Conservation (phyloP, 35 echinoderm and acorn worm genomes). For the Lytechinus variegatus region DNA sequence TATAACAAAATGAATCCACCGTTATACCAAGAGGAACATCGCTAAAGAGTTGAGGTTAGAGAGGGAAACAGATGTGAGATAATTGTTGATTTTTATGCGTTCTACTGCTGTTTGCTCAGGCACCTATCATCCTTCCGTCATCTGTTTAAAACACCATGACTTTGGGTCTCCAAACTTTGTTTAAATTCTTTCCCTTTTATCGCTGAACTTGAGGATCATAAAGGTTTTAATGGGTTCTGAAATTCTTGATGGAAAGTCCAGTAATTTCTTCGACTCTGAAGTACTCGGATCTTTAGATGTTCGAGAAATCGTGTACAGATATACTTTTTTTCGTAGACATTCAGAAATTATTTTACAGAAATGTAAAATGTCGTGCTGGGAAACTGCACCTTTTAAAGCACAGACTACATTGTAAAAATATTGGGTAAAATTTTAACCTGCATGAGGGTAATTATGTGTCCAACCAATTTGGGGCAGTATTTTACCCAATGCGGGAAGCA, state of each 20-base stretch:
- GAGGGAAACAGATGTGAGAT: slow-evolving; percentile 9
- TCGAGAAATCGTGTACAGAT: too few species aligned
- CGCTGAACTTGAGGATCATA: not conserved
- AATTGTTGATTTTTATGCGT: not conserved
- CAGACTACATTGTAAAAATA: too few species aligned
- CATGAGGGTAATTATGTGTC: too few species aligned
- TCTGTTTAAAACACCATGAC: slow-evolving; percentile 7
- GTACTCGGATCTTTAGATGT: too few species aligned
- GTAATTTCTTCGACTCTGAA: not conserved
- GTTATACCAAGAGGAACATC: not conserved
- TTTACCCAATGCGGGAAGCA: too few species aligned
- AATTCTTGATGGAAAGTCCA: not conserved
- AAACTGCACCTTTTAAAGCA: too few species aligned
- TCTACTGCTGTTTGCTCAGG: slow-evolving; percentile 8
- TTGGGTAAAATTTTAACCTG: too few species aligned
- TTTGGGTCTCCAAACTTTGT: not conserved
- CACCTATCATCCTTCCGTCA: not conserved
- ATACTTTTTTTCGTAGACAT: too few species aligned
- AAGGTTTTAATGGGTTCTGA: not conserved
- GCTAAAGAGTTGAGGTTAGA: not conserved
- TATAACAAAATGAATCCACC: too few species aligned
- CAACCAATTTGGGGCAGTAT: too few species aligned
- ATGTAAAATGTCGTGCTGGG: too few species aligned
- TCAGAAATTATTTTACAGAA: too few species aligned
- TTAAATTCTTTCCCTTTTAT: not conserved